Conservation (phyloP, 1,140 invertebrate genomes). For the Solen grandis region DNA sequence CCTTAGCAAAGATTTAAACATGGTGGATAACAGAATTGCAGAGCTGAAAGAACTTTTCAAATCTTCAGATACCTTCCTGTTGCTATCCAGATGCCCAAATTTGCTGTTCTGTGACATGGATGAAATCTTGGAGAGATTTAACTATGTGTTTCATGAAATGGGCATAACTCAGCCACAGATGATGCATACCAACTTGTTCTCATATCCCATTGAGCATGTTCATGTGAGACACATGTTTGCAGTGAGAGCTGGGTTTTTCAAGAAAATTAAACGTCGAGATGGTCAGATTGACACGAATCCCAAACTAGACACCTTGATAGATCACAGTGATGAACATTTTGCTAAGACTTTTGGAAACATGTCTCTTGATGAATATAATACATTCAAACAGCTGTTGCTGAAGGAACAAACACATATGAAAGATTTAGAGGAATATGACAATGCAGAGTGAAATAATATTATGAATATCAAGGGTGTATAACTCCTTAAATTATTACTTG, state of each 20-base stretch:
- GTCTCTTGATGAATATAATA: constrained; percentile 64
- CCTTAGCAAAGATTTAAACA: constrained; percentile 7
- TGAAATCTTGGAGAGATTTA: constrained; percentile 66
- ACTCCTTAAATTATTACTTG: too few species aligned
- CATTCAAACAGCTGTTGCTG: constrained; percentile 55
- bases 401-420: constrained; percentile 11
- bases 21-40: constrained; percentile 9
- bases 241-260: constrained; percentile 67
- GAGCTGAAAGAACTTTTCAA: constrained; percentile 60
- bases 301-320: constrained; percentile 66
- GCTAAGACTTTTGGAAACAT: constrained; percentile 66
- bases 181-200: constrained; percentile 66
- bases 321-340: constrained; percentile 66
- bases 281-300: constrained; percentile 69
- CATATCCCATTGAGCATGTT: constrained; percentile 69
- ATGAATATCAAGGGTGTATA: too few species aligned
- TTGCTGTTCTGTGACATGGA: constrained; percentile 65
- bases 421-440: constrained; percentile 16
- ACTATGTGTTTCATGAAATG: constrained; percentile 73
- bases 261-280: constrained; percentile 61
- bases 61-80: constrained; percentile 50
- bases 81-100: constrained; percentile 58
- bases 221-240: constrained; percentile 70
- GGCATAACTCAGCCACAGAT: constrained; percentile 72
- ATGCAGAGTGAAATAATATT: too few species aligned